Evolutionary conservation across 2,113 vertebrate species (phyloP).

Genomic region (Alligator sinensis): DNA sequence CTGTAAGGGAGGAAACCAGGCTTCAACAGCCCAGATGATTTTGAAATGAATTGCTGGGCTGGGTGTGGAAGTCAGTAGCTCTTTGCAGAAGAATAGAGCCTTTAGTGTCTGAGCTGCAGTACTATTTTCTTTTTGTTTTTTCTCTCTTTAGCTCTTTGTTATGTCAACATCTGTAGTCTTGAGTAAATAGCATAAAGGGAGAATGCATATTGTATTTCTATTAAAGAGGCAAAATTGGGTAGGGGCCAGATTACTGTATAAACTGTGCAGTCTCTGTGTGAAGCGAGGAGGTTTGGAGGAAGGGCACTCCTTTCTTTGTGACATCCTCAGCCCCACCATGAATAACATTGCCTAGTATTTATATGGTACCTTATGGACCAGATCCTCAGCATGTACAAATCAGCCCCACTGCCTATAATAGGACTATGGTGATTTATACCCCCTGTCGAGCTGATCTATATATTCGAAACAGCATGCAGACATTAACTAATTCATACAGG

Average conservation of each 20-base stretch:
- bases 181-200: slow-evolving; percentile 63
- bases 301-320: not conserved
- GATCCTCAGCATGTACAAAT: not conserved
- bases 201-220: slow-evolving; percentile 55
- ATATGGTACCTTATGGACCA: not conserved
- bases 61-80: slow-evolving; percentile 55
- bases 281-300: not conserved
- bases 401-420: not conserved
- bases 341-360: not conserved
- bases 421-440: not conserved
- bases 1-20: slow-evolving; percentile 25
- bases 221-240: slow-evolving; percentile 32
- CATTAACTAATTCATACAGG: fast-evolving
- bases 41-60: slow-evolving; percentile 36
- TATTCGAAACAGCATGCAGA: fast-evolving
- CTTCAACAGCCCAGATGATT: slow-evolving; percentile 35
- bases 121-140: slow-evolving; percentile 58
- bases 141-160: slow-evolving; percentile 75
- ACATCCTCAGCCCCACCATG: not conserved
- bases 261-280: slow-evolving; percentile 38
- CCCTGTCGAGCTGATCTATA: not conserved
- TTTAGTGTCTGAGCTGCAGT: slow-evolving; percentile 39
- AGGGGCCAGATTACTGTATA: not conserved
- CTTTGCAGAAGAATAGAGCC: slow-evolving; percentile 60
- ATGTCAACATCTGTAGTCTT: slow-evolving; percentile 72